Evolutionary conservation across 2,797 vertebrate species (phyloP).

Genomic region (Bradypodion pumilum): DNA sequence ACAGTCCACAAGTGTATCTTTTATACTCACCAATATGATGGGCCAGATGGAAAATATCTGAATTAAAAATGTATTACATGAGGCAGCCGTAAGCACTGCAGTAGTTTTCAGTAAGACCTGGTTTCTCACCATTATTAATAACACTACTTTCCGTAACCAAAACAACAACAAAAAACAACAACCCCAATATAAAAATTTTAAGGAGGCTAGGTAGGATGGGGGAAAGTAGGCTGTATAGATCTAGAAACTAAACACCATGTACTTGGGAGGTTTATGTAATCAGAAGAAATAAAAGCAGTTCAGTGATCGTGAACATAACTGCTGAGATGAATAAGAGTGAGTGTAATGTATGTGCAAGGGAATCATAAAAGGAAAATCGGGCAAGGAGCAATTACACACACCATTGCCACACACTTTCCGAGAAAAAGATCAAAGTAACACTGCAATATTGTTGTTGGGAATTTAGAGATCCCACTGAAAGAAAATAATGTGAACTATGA

Average conservation of each 20-base stretch:
- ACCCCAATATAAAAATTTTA: background rate
- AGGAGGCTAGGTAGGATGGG: accelerated
- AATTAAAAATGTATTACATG: conserved; percentile 36
- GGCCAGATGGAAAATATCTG: conserved; percentile 41
- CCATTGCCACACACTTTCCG: background rate
- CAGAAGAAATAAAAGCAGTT: conserved; percentile 46
- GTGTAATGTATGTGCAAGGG: background rate
- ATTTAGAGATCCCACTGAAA: background rate
- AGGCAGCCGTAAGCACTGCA: conserved; percentile 25
- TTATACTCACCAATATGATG: background rate
- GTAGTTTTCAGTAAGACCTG: conserved; percentile 24
- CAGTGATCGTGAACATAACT: background rate
- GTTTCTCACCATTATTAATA: conserved; percentile 30
- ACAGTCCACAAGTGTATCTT: conserved; percentile 18
- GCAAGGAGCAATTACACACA: background rate
- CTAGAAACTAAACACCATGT: background rate
- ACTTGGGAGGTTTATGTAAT: conserved; percentile 40
- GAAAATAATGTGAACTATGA: background rate
- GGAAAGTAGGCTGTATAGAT: background rate
- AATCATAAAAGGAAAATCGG: conserved; percentile 20
- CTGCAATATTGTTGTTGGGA: background rate
- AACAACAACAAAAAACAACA: too few relatives aligned
- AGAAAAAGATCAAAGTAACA: background rate
- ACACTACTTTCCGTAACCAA: background rate
- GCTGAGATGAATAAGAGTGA: conserved; percentile 10